Conservation (phyloP, 2,888 invertebrate genomes). For the Phalera bucephala region DNA sequence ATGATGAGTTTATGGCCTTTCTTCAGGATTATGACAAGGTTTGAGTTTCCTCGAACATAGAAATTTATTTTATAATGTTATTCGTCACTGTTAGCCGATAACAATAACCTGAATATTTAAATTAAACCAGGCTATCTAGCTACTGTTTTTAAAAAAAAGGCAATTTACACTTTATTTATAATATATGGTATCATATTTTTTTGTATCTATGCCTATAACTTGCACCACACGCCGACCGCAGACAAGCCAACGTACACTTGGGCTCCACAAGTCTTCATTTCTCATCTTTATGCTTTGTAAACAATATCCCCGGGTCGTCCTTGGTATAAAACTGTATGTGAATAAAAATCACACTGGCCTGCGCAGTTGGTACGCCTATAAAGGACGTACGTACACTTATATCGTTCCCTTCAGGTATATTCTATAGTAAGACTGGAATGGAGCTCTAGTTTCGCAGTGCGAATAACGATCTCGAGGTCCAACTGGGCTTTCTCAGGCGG, state of each 20-base stretch:
- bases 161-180: neutral
- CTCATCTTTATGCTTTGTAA: slow-evolving; percentile 56
- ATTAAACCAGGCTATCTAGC: too few relatives aligned
- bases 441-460: too few relatives aligned
- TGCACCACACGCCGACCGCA: slow-evolving; percentile 30
- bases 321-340: slow-evolving; percentile 34
- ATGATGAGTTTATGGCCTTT: too few relatives aligned
- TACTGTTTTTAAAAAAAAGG: too few relatives aligned
- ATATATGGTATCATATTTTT: neutral
- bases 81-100: too few relatives aligned
- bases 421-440: too few relatives aligned
- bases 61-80: too few relatives aligned
- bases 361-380: slow-evolving; percentile 12
- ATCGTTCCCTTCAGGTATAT: slow-evolving; percentile 10
- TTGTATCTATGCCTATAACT: slow-evolving; percentile 2
- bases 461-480: too few relatives aligned
- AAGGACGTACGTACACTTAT: slow-evolving; percentile 1
- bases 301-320: slow-evolving; percentile 38
- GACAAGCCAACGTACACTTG: slow-evolving; percentile 42
- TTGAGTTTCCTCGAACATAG: too few relatives aligned
- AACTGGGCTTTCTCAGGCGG: too few relatives aligned
- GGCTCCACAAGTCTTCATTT: slow-evolving; percentile 48
- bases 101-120: too few relatives aligned
- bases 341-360: slow-evolving; percentile 36
- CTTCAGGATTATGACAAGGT: too few relatives aligned